These are phyloP conservation scores for Lepidochitona cinerea DNA, from an alignment of 2,888 invertebrate species.

Conservation along the genomic window DNA sequence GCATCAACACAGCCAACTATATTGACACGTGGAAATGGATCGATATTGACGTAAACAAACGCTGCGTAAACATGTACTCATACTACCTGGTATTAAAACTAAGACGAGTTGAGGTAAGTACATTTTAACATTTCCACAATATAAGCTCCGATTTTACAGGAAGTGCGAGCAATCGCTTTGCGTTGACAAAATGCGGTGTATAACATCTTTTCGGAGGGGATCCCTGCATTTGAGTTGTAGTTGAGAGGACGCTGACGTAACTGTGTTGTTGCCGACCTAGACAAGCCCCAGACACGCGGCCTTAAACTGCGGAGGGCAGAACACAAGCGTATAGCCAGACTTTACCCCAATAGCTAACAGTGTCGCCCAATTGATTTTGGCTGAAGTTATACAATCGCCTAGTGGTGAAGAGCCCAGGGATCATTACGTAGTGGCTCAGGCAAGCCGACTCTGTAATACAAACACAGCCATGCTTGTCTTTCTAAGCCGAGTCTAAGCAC, in stretches of 20 bases:
- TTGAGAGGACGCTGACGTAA: not conserved
- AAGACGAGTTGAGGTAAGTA: too few species aligned
- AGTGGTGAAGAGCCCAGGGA: not conserved
- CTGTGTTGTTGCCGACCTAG: not conserved
- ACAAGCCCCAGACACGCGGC: not conserved
- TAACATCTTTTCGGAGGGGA: too few species aligned
- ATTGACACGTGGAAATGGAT: too few species aligned
- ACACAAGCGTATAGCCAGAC: not conserved
- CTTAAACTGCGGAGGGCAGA: not conserved
- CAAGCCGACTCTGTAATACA: not conserved
- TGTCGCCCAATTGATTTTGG: conserved; percentile 2
- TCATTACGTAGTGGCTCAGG: not conserved
- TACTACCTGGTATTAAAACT: too few species aligned
- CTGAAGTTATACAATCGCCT: conserved; percentile 5
- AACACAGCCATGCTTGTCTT: not conserved
- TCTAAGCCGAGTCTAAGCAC: not conserved
- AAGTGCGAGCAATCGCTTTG: too few species aligned
- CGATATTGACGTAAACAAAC: too few species aligned
- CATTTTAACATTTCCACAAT: too few species aligned
- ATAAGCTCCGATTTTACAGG: too few species aligned
- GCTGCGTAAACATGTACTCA: too few species aligned
- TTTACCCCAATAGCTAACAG: not conserved
- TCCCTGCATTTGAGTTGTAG: not conserved
- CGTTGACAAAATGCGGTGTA: too few species aligned
- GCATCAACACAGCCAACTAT: too few species aligned